These are phyloP conservation scores for Anisognathus igniventris DNA, from an alignment of 2,797 vertebrate species.

Conservation along the genomic window DNA sequence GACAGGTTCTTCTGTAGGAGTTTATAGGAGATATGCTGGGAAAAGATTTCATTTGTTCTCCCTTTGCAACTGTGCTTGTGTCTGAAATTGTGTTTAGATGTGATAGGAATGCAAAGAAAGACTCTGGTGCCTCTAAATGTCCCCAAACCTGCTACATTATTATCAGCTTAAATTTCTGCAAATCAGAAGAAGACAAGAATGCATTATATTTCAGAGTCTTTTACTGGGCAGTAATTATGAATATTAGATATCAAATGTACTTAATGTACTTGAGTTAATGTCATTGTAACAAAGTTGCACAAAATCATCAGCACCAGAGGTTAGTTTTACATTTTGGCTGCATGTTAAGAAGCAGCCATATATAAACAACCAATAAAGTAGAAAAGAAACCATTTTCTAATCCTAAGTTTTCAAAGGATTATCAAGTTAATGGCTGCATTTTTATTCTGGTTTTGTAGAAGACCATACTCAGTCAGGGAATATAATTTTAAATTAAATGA, in stretches of 20 bases:
- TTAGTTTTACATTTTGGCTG: not conserved
- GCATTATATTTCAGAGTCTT: not conserved
- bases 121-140: not conserved
- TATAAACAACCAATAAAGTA: not conserved
- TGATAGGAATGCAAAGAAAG: not conserved
- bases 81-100: not conserved
- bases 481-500: not conserved
- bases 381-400: not conserved
- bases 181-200: not conserved
- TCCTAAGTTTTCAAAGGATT: not conserved
- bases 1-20: not conserved
- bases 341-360: not conserved
- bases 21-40: not conserved
- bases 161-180: not conserved
- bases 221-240: not conserved
- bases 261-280: not conserved
- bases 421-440: not conserved
- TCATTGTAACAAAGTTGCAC: not conserved
- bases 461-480: not conserved
- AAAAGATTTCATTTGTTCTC: conserved; percentile 1
- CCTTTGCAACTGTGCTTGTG: not conserved
- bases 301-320: not conserved
- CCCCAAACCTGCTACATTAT: not conserved
- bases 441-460: not conserved
- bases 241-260: not conserved